phyloP scores from a whole-genome alignment of 2,113 vertebrate genomes.

The Dolichallabes microphthalmus region DNA sequence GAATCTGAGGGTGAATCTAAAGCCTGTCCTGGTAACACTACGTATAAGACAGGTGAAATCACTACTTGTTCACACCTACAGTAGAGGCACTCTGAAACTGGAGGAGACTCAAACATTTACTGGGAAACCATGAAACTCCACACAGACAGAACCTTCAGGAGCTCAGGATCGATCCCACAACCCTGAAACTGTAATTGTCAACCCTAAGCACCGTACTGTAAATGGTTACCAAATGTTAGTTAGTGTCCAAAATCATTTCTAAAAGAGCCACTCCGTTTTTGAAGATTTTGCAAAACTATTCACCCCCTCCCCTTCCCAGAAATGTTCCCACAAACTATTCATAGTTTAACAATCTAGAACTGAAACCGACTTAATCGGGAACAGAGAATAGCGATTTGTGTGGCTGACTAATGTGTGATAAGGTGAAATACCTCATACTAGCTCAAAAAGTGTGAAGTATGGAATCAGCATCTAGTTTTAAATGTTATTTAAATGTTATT shows the following conservation, averaged over 20 bases:
- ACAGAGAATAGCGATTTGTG: neutral
- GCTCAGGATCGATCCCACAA: neutral
- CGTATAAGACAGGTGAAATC: neutral
- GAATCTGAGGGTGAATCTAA: neutral
- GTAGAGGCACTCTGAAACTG: neutral
- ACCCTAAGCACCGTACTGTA: neutral
- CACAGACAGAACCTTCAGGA: neutral
- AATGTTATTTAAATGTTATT: neutral
- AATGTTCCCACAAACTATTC: neutral
- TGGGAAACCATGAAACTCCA: neutral
- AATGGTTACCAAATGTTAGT: no score
- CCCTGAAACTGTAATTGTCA: neutral
- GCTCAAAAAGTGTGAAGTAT: neutral
- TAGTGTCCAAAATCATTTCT: neutral
- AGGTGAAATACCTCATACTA: neutral
- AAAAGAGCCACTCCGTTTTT: neutral
- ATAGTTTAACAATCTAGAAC: neutral
- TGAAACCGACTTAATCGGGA: neutral
- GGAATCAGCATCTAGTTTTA: neutral
- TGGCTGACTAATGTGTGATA: no score
- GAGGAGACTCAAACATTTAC: neutral
- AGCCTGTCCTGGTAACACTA: neutral
- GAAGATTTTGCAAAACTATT: neutral
- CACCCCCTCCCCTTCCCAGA: no score
- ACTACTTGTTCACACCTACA: neutral